These are phyloP conservation scores for Amphipoea lucens DNA, from an alignment of 2,888 invertebrate genomes.

Conservation along the genomic window DNA sequence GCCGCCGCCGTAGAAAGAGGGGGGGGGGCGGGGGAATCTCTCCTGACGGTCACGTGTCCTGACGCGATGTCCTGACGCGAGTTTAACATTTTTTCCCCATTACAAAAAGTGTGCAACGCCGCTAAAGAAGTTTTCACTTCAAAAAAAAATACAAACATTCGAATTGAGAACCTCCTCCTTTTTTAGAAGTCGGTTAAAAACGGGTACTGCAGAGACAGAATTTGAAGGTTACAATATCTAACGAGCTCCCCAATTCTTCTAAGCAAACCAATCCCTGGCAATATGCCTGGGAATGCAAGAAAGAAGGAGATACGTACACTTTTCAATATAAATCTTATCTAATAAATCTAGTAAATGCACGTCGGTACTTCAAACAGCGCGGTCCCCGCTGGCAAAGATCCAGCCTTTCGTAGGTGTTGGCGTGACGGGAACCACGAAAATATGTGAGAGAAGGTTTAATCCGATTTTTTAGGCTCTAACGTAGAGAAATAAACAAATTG, in stretches of 20 bases:
- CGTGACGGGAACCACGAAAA: conserved; percentile 25
- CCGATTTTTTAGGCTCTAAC: not conserved
- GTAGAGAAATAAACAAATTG: not conserved
- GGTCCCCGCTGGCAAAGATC: conserved; percentile 78
- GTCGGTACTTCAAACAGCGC: conserved; percentile 76
- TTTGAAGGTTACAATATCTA: conserved; percentile 5
- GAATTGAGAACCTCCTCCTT: too few relatives aligned
- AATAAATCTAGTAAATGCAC: conserved; percentile 79
- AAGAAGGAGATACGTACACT: conserved; percentile 55
- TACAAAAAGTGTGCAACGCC: too few relatives aligned
- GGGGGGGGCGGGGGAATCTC: too few relatives aligned
- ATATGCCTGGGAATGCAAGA: conserved; percentile 49
- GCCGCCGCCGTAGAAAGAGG: too few relatives aligned
- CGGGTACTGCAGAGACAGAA: too few relatives aligned
- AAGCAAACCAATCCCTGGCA: conserved; percentile 43
- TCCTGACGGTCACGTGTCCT: too few relatives aligned
- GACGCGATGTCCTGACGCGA: too few relatives aligned
- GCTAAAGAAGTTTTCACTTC: too few relatives aligned
- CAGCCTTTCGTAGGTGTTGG: conserved; percentile 69
- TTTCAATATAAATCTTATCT: conserved; percentile 75
- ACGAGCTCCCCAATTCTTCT: conserved; percentile 16
- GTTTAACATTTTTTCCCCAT: too few relatives aligned
- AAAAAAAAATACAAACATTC: too few relatives aligned
- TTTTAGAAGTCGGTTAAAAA: too few relatives aligned
- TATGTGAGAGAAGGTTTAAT: conserved; percentile 35